These are phyloP conservation scores for Paracentrotus lividus DNA, from an alignment of 53 echinoderm and acorn worm species.

Conservation along the genomic window DNA sequence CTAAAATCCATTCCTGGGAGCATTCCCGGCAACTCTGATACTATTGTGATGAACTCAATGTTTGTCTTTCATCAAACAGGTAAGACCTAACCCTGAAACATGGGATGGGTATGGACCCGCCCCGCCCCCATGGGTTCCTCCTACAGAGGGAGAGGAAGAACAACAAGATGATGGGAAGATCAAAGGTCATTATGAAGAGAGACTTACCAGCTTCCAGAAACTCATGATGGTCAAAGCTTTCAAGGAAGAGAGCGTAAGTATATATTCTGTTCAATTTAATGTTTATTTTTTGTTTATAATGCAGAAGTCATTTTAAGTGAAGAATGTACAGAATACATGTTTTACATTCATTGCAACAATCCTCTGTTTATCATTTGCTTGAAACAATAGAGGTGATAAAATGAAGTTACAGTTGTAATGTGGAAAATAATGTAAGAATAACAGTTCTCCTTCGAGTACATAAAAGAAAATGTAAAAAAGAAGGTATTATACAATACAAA, in stretches of 20 bases:
- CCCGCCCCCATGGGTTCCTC: constrained; percentile 84
- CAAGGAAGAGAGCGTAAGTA: constrained; percentile 92
- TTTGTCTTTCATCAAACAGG: constrained; percentile 72
- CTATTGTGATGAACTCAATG: not conserved
- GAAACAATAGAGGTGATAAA: not conserved
- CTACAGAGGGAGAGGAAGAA: constrained; percentile 85
- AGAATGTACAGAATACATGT: too few relatives aligned
- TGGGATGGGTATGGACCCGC: constrained; percentile 95
- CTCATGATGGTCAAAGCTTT: constrained; percentile 96
- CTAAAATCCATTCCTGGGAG: too few relatives aligned
- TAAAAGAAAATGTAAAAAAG: too few relatives aligned
- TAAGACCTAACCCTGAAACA: constrained; percentile 88
- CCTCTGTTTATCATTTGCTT: not conserved
- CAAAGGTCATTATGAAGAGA: constrained; percentile 96
- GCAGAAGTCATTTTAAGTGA: too few relatives aligned
- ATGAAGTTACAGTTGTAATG: not conserved
- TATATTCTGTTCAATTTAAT: not conserved
- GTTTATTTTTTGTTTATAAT: too few relatives aligned
- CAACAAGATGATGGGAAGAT: constrained; percentile 91
- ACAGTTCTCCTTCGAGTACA: too few relatives aligned
- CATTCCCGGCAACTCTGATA: too few relatives aligned
- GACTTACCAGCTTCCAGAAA: constrained; percentile 96
- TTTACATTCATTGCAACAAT: too few relatives aligned
- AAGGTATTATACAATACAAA: not conserved
- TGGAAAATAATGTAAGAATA: too few relatives aligned